These are phyloP conservation scores for Clarias macrocephalus DNA, from an alignment of 2,113 vertebrate species.

Conservation along the genomic window DNA sequence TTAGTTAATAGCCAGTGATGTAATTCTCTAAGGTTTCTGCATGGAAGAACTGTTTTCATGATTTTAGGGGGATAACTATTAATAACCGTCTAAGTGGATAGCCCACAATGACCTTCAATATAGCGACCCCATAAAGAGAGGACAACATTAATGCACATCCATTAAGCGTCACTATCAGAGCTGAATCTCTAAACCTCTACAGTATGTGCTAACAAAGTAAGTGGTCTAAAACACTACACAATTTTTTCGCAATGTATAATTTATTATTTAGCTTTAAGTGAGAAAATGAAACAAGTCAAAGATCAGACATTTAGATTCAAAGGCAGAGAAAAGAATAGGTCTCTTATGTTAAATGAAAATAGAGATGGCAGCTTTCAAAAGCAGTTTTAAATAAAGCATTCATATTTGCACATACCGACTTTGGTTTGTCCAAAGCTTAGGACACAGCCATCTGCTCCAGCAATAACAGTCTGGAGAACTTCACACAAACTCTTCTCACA, in stretches of 20 bases:
- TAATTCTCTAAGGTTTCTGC: slow-evolving; percentile 48
- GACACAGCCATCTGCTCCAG: slow-evolving; percentile 84
- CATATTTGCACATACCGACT: slow-evolving; percentile 72
- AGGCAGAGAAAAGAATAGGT: background rate
- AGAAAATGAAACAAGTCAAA: background rate
- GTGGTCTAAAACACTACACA: background rate
- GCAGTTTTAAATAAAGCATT: background rate
- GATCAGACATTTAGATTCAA: background rate
- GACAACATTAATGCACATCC: slow-evolving; percentile 29
- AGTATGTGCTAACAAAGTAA: background rate
- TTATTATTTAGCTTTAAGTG: slow-evolving; percentile 32
- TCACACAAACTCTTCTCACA: slow-evolving; percentile 83
- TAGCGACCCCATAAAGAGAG: slow-evolving; percentile 17
- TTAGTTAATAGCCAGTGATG: slow-evolving; percentile 57
- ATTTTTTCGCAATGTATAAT: slow-evolving; percentile 8
- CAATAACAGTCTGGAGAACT: slow-evolving; percentile 86
- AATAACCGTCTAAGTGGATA: slow-evolving; percentile 51
- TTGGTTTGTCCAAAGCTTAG: slow-evolving; percentile 85
- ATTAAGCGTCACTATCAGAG: slow-evolving; percentile 10
- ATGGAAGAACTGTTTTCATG: slow-evolving; percentile 46
- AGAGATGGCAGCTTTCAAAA: slow-evolving; percentile 8
- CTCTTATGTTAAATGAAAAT: slow-evolving; percentile 2
- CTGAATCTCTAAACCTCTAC: slow-evolving; percentile 12
- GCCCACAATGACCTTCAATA: slow-evolving; percentile 31
- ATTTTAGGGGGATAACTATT: slow-evolving; percentile 54